A percentile compares a stretch with the other conserved stretches of the same genome.
These are phyloP conservation scores for Theretra japonica DNA, from an alignment of 2,888 invertebrate genomes.

Conservation along the genomic window DNA sequence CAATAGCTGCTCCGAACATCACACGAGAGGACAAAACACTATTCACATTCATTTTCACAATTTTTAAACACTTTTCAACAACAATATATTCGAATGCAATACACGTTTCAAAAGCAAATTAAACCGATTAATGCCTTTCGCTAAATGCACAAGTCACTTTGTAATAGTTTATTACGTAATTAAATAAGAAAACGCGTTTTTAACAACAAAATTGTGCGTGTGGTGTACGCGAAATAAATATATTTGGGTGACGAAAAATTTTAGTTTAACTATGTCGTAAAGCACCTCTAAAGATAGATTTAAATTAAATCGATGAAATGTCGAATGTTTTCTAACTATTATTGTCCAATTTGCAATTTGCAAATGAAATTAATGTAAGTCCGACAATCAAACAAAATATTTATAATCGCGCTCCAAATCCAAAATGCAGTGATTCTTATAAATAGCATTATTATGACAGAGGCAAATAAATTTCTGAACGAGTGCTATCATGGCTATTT, in stretches of 20 bases:
- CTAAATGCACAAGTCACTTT: neutral
- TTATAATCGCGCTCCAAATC: slow-evolving; percentile 22
- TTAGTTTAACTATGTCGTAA: neutral
- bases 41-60: slow-evolving; percentile 41
- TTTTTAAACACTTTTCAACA: neutral
- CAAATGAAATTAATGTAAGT: slow-evolving; percentile 7
- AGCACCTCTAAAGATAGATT: neutral
- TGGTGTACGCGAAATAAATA: slow-evolving; percentile 21
- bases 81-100: neutral
- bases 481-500: no score
- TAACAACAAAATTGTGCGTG: slow-evolving; percentile 17
- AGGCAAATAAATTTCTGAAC: no score
- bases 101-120: neutral
- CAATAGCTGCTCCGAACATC: slow-evolving; percentile 78
- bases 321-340: slow-evolving; percentile 24
- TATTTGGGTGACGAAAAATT: neutral
- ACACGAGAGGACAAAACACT: slow-evolving; percentile 64
- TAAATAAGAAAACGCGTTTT: slow-evolving; percentile 1
- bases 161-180: slow-evolving; percentile 15
- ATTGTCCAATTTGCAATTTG: slow-evolving; percentile 25
- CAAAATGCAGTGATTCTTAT: slow-evolving; percentile 11
- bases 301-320: neutral
- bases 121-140: neutral
- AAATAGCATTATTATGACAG: slow-evolving; percentile 7
- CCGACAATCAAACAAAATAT: slow-evolving; percentile 25